Evolutionary conservation across 2,113 vertebrate species (phyloP).

Genomic region (Aegotheles bennettii): DNA sequence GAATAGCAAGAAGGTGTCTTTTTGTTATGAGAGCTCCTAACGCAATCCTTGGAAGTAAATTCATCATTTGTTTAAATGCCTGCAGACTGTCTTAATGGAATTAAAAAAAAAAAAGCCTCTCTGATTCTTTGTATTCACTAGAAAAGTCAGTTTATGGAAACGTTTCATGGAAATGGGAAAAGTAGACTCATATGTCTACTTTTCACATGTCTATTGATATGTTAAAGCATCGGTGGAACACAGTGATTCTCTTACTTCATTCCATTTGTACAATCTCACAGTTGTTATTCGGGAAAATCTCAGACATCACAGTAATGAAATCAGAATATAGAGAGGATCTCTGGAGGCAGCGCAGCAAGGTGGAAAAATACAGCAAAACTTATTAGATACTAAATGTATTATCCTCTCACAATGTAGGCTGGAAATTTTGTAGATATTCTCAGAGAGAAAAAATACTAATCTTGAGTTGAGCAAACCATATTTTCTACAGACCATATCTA

Average conservation of each 20-base stretch:
- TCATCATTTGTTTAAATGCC: not conserved
- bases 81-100: not conserved
- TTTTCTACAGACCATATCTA: not conserved
- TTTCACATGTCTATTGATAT: not conserved
- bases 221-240: not conserved
- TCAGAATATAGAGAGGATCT: not conserved
- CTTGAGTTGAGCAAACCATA: not conserved
- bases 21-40: not conserved
- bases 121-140: not conserved
- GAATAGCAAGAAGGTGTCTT: not conserved
- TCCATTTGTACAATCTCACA: not conserved
- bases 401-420: not conserved
- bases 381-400: not conserved
- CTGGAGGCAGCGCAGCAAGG: fast-evolving
- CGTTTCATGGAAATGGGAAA: not conserved
- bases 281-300: not conserved
- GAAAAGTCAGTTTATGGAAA: conserved; percentile 35
- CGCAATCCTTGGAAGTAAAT: not conserved
- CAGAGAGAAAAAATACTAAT: not conserved
- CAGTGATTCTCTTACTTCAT: not conserved
- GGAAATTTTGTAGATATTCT: not conserved
- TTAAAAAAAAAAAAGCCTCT: not conserved
- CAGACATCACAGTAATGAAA: not conserved
- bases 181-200: not conserved
- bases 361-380: not conserved